Percentiles rank a stretch among this genome's conserved stretches.
These are phyloP conservation scores for Papilio glaucus DNA, from an alignment of 1,140 invertebrate genomes.

Conservation along the genomic window DNA sequence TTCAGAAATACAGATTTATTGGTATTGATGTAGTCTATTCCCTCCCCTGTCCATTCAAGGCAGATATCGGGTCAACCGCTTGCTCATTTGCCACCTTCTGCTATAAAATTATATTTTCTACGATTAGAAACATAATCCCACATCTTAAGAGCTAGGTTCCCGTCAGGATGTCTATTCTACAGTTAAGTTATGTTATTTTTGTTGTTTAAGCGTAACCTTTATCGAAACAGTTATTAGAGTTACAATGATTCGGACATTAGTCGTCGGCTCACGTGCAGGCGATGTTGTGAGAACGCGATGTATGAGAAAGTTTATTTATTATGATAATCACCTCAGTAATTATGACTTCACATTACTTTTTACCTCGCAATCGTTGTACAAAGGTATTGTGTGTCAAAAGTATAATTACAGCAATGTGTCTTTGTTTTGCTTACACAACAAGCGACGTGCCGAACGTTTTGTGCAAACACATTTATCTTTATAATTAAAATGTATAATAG, in stretches of 20 bases:
- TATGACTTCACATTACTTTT: slow-evolving; percentile 75
- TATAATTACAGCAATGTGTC: slow-evolving; percentile 50
- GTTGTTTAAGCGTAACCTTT: background rate
- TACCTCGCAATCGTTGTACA: slow-evolving; percentile 56
- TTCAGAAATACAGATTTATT: no score
- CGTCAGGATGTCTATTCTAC: background rate
- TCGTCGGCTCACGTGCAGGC: slow-evolving; percentile 26
- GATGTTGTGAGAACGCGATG: slow-evolving; percentile 60
- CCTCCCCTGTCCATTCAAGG: no score
- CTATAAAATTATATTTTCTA: no score
- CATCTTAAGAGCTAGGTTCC: background rate
- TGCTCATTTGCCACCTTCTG: no score
- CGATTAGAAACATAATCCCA: no score
- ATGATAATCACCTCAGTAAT: slow-evolving; percentile 61
- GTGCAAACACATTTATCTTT: background rate
- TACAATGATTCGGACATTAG: slow-evolving; percentile 49
- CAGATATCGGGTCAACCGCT: no score
- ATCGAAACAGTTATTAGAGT: slow-evolving; percentile 37
- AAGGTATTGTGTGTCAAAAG: slow-evolving; percentile 64
- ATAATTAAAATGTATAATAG: background rate
- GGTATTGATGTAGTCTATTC: no score
- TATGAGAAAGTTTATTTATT: slow-evolving; percentile 65
- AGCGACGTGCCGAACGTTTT: background rate
- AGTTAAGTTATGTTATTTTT: background rate
- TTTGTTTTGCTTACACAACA: background rate